Conservation (phyloP, 1,140 invertebrate genomes). For the Orius laevigatus region DNA sequence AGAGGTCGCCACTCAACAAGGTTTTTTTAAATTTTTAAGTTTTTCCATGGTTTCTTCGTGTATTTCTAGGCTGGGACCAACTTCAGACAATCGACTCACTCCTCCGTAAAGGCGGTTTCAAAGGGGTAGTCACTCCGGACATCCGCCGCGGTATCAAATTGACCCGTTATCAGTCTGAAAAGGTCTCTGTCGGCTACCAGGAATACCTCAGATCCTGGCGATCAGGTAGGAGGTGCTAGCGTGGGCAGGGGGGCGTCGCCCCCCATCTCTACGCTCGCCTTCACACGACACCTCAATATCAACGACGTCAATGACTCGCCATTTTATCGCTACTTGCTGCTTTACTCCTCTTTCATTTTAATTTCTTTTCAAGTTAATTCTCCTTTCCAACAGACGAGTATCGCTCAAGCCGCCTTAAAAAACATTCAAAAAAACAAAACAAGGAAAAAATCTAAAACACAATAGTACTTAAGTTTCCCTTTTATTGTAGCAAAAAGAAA, state of each 20-base stretch:
- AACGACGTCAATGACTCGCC: conserved; percentile 6
- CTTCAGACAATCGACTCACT: conserved; percentile 95
- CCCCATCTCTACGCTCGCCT: conserved; percentile 5
- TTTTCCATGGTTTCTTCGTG: background rate
- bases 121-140: conserved; percentile 74
- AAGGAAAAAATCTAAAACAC: too few species aligned
- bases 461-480: too few species aligned
- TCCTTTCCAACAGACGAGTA: too few species aligned
- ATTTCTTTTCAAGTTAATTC: background rate
- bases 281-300: background rate
- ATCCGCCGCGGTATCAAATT: conserved; percentile 77
- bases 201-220: conserved; percentile 55
- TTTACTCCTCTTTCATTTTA: background rate
- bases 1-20: conserved; percentile 94
- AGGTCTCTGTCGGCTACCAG: conserved; percentile 64
- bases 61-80: conserved; percentile 71
- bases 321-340: conserved; percentile 4
- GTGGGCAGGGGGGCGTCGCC: conserved; percentile 23
- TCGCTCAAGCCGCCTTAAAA: too few species aligned
- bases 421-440: too few species aligned
- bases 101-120: conserved; percentile 90
- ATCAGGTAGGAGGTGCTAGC: conserved; percentile 37
- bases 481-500: too few species aligned
- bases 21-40: conserved; percentile 29
- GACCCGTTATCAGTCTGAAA: conserved; percentile 86